Conservation (phyloP, 1,140 invertebrate genomes). For the Cotesia vestalis region DNA sequence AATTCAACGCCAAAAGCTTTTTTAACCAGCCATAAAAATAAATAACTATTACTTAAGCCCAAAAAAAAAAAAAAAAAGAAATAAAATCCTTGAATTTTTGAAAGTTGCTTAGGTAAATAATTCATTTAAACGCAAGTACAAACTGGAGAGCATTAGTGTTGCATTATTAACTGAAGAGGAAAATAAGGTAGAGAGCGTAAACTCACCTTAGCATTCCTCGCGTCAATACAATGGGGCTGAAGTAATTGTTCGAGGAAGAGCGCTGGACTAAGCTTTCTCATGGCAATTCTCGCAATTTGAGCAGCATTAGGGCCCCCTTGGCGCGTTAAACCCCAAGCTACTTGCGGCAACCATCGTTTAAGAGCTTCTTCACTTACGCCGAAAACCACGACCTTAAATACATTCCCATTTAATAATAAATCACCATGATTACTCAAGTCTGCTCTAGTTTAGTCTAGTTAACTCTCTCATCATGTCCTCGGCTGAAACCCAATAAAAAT, state of each 20-base stretch:
- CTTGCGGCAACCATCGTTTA: conserved; percentile 59
- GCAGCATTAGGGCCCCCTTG: conserved; percentile 70
- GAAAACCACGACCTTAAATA: conserved; percentile 54
- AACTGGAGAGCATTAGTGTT: no score
- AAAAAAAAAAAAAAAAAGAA: no score
- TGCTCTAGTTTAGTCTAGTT: no score
- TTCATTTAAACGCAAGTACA: no score
- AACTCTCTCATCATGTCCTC: conserved; percentile 1
- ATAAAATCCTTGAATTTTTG: no score
- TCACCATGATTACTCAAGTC: conserved; percentile 18
- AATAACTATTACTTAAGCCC: no score
- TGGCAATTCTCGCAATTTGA: conserved; percentile 70
- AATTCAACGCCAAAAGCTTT: no score
- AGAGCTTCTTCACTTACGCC: conserved; percentile 61
- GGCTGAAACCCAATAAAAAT: background rate
- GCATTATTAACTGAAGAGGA: background rate
- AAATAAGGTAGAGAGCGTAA: background rate
- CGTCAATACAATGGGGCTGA: conserved; percentile 71
- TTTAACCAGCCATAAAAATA: no score
- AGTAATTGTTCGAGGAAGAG: conserved; percentile 72
- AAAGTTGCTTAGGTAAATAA: no score
- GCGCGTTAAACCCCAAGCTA: conserved; percentile 69
- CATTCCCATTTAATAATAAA: conserved; percentile 42
- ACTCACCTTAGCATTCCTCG: conserved; percentile 71
- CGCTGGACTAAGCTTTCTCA: conserved; percentile 73